phyloP scores from a whole-genome alignment of 2,113 vertebrate genomes.

The mouse (Mus musculus) region DNA sequence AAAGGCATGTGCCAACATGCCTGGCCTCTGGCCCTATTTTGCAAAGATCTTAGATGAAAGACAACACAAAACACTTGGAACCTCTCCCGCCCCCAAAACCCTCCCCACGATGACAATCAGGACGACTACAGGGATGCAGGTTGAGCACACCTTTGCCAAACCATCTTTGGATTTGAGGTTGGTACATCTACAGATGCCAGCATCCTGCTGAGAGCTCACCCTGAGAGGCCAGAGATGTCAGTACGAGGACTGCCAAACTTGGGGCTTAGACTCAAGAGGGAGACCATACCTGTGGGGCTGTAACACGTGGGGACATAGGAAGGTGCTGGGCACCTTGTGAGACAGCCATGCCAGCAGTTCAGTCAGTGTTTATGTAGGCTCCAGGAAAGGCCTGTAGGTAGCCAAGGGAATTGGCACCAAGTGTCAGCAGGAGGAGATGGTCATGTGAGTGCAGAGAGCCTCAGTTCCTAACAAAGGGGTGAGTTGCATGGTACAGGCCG shows the following conservation, averaged over 20 bases:
- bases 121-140: fast-evolving
- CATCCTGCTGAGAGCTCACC: neutral
- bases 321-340: neutral
- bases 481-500: neutral
- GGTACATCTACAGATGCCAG: neutral
- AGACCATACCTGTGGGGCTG: neutral
- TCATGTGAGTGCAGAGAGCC: neutral
- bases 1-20: neutral
- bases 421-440: neutral
- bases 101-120: fast-evolving
- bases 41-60: neutral
- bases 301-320: fast-evolving
- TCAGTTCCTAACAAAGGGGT: neutral
- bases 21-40: neutral
- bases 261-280: neutral
- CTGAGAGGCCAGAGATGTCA: too few relatives aligned
- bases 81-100: neutral
- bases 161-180: neutral
- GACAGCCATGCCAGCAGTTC: fast-evolving
- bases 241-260: neutral
- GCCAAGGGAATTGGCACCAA: neutral
- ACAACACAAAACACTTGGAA: neutral
- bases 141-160: neutral
- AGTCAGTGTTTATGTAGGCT: neutral
- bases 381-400: neutral